These are phyloP conservation scores for Allophyes oxyacanthae DNA, from an alignment of 2,888 invertebrate genomes.

Conservation along the genomic window DNA sequence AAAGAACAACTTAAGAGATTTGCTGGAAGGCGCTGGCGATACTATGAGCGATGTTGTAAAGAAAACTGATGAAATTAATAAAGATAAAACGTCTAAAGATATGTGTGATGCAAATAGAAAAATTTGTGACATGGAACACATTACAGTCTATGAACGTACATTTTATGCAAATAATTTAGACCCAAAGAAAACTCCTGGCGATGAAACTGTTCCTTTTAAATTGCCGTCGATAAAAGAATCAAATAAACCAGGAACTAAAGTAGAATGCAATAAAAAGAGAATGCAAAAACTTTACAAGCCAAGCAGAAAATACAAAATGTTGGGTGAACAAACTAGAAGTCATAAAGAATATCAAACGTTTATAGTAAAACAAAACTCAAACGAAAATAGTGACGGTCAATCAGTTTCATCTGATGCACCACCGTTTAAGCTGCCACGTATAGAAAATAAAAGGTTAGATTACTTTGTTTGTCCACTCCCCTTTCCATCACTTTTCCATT, in stretches of 20 bases:
- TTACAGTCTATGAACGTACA: conserved; percentile 79
- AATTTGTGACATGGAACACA: conserved; percentile 81
- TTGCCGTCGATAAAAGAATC: conserved; percentile 78
- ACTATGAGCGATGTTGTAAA: conserved; percentile 49
- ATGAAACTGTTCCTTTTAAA: conserved; percentile 62
- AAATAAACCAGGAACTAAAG: conserved; percentile 69
- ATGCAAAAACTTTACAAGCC: conserved; percentile 71
- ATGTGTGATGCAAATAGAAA: conserved; percentile 55
- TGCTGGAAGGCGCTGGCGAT: conserved; percentile 70
- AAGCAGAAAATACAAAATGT: conserved; percentile 71
- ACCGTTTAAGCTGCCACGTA: conserved; percentile 83
- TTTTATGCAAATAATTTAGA: conserved; percentile 63
- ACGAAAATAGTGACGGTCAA: conserved; percentile 74
- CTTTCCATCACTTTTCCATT: conserved; percentile 14
- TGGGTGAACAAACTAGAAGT: conserved; percentile 72
- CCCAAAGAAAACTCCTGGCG: conserved; percentile 26
- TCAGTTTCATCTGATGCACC: conserved; percentile 78
- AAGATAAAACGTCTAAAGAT: conserved; percentile 36
- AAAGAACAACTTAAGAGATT: conserved; percentile 75
- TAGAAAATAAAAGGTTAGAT: conserved; percentile 82
- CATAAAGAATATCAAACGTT: conserved; percentile 76
- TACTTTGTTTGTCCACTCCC: conserved; percentile 54
- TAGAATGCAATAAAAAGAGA: conserved; percentile 67
- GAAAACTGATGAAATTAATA: conserved; percentile 47
- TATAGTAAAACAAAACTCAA: conserved; percentile 70